These are phyloP conservation scores for Leptinotarsa juncta DNA, from an alignment of 2,888 invertebrate genomes.

Conservation along the genomic window DNA sequence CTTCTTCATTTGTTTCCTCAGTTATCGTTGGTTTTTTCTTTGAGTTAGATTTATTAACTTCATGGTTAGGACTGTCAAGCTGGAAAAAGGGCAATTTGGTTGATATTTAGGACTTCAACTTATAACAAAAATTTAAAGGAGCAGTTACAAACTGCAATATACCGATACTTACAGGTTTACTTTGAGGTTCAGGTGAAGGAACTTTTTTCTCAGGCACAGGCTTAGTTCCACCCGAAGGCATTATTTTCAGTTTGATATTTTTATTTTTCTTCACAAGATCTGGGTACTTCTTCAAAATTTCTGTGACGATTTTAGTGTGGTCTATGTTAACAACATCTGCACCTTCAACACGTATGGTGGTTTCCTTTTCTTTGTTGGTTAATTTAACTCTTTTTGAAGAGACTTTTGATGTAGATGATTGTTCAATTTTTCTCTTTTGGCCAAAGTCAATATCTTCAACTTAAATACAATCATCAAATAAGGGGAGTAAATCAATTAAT, in stretches of 20 bases:
- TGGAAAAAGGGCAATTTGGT: background rate
- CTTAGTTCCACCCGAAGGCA: constrained; percentile 68
- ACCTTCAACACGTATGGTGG: constrained; percentile 59
- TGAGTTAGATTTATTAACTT: background rate
- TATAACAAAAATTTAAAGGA: background rate
- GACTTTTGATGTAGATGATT: constrained; percentile 54
- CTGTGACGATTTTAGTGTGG: constrained; percentile 89
- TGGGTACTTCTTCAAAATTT: constrained; percentile 89
- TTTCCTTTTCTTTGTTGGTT: constrained; percentile 72
- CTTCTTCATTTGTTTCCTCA: constrained; percentile 66
- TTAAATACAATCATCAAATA: background rate
- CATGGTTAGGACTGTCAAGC: background rate
- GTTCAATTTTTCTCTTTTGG: constrained; percentile 51
- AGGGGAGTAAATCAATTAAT: too few relatives aligned
- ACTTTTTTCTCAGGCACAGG: constrained; percentile 38
- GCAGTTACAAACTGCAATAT: background rate
- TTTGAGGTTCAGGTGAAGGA: constrained; percentile 23
- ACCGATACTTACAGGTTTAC: constrained; percentile 31
- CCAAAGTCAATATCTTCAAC: constrained; percentile 30
- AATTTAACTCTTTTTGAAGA: constrained; percentile 70
- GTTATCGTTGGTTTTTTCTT: constrained; percentile 24
- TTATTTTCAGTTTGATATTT: constrained; percentile 87
- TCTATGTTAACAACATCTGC: constrained; percentile 52
- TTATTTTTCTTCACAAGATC: constrained; percentile 88
- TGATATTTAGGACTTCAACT: too few relatives aligned